Conservation (phyloP, 2,113 vertebrate genomes). For the Poicephalus gulielmi region DNA sequence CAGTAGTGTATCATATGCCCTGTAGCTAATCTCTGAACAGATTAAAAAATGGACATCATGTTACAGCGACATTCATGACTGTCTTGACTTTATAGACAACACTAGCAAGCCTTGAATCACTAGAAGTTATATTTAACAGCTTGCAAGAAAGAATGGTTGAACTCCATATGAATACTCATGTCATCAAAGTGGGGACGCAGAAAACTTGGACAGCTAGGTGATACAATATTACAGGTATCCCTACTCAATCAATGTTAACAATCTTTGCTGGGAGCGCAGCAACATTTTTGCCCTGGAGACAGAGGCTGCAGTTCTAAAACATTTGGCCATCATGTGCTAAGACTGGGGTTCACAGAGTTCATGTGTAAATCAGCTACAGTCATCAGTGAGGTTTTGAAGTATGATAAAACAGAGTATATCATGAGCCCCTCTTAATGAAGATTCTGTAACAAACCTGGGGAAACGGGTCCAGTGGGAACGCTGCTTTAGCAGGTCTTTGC, state of each 20-base stretch:
- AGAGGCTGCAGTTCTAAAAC: not conserved
- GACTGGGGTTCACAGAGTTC: fast-evolving
- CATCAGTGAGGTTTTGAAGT: not conserved
- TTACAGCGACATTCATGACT: not conserved
- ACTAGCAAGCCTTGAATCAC: not conserved
- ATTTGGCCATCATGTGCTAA: not conserved
- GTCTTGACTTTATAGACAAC: not conserved
- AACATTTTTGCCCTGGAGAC: not conserved
- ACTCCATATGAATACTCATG: not conserved
- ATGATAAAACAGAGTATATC: not conserved
- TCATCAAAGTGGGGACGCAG: not conserved
- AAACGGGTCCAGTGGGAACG: not conserved
- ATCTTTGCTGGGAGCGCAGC: not conserved
- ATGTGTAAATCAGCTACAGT: not conserved
- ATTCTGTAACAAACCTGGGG: fast-evolving
- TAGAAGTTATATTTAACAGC: not conserved
- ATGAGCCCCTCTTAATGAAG: not conserved
- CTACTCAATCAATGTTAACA: not conserved
- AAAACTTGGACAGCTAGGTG: not conserved
- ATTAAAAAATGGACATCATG: not conserved
- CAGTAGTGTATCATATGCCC: not conserved
- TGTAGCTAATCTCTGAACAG: not conserved
- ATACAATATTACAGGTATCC: not conserved
- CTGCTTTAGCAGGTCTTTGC: not conserved
- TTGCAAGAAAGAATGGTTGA: not conserved